phyloP scores from a whole-genome alignment of 2,113 vertebrate genomes.

The Myodes glareolus region DNA sequence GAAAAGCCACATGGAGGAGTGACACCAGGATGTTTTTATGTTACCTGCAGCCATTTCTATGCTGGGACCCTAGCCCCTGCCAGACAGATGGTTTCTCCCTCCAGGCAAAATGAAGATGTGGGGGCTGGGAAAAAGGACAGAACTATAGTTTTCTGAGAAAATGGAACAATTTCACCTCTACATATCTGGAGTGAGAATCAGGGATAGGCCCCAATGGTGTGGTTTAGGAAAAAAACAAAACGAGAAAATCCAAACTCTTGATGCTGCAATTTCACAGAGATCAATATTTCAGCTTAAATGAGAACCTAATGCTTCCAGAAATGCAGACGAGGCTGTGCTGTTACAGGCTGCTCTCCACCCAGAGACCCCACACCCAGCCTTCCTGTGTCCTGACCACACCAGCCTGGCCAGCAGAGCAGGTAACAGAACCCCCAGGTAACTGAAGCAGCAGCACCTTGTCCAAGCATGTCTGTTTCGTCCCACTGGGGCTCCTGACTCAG shows the following conservation, averaged over 20 bases:
- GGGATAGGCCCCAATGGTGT: not conserved
- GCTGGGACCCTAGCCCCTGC: fast-evolving
- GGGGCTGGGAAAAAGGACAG: not conserved
- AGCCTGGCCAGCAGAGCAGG: not conserved
- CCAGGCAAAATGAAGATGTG: not conserved
- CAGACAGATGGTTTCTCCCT: not conserved
- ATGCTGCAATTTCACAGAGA: constrained; percentile 43
- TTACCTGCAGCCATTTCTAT: fast-evolving
- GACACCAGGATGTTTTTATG: not conserved
- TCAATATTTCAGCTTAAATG: constrained; percentile 31
- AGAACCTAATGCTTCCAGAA: constrained; percentile 28
- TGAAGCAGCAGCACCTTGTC: not conserved
- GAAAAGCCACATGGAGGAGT: not conserved
- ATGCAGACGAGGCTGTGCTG: constrained; percentile 27
- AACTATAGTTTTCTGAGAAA: constrained; percentile 41
- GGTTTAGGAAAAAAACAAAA: not conserved
- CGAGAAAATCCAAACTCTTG: constrained; percentile 41
- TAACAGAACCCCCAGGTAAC: not conserved
- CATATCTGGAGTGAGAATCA: not conserved
- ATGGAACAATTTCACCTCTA: not conserved
- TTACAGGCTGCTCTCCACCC: not conserved
- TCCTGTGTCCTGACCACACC: fast-evolving
- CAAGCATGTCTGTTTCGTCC: not conserved
- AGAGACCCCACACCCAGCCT: not conserved
- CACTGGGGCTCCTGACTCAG: not conserved